Evolutionary conservation across 2,888 invertebrate genomes (phyloP), one percentile per base, ranked within the genome.

Genomic region (Tridacna gigas): DNA sequence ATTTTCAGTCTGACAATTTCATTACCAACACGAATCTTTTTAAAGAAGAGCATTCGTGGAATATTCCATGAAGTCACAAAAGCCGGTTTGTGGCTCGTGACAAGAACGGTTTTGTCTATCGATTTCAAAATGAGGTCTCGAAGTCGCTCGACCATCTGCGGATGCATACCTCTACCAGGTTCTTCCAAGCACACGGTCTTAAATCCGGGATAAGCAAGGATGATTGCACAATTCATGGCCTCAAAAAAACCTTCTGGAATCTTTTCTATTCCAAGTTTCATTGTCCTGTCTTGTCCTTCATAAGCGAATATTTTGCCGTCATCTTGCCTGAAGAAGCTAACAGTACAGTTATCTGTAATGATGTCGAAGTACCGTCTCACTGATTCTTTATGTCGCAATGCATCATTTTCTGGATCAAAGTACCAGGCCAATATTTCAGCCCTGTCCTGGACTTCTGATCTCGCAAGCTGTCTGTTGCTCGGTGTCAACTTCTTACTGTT

Each of bases 161-260:
- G 84, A 77, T 86, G 86, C 86, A 86, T 86, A 18, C 86, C 84
- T 47, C 78, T 77, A 20, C 80, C 86, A 13, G 80, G 80, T 47
- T 86, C 86, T 65, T 86, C 83, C 18, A 80, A 71, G 63, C 67
- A 63, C 7, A 86, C 77, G 11, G 86, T 84, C 18, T 69, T 60
- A 48, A 79, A 82, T 1, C 45, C 15, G 65, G 51, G 82, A 25
- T 73, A 22, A 9, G 84, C 63, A 25, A 86, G 66, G 20, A 86
- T 20, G 15, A 86, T 60, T 4, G 84, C 66, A 37, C 73, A 71
- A 25, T 79, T 45, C 60, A 82, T 82, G 2, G 86, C 86, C 69
- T 84, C 86, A 5, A 82, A 15, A 51, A 78, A 65, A 11, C 86
- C 86, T 48, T 84, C 82, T 12, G 86, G 80, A 7, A 79, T 63